Conservation (phyloP, 2,797 vertebrate species). For the Rousettus madagascariensis region DNA sequence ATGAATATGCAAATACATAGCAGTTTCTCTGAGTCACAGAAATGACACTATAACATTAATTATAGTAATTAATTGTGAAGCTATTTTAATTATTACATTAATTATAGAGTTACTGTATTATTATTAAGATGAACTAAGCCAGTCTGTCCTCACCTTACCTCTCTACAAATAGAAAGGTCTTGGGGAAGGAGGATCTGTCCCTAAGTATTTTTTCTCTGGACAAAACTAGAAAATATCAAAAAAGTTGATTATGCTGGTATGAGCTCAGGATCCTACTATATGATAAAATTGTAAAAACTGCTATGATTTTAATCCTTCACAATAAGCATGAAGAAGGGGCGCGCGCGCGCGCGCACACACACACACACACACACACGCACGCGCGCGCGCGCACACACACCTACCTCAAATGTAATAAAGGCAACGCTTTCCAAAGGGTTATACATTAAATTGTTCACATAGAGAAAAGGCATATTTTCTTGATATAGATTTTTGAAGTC, state of each 20-base stretch:
- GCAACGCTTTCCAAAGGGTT: neutral
- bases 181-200: neutral
- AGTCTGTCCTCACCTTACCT: neutral
- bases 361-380: neutral
- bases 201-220: neutral
- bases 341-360: neutral
- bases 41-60: neutral
- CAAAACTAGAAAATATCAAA: neutral
- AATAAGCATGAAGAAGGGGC: neutral
- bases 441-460: neutral
- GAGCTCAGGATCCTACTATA: neutral
- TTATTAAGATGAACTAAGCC: neutral
- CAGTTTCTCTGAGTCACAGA: neutral
- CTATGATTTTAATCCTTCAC: neutral
- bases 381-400: neutral
- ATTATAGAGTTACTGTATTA: neutral
- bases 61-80: neutral
- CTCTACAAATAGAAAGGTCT: neutral
- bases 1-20: neutral
- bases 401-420: neutral
- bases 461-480: neutral
- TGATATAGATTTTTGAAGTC: neutral
- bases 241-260: neutral
- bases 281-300: neutral
- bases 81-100: constrained; percentile 20